Evolutionary conservation across 2,797 vertebrate genomes (phyloP), one percentile per base, ranked within the genome.

Genomic region (Oreortyx pictus): DNA sequence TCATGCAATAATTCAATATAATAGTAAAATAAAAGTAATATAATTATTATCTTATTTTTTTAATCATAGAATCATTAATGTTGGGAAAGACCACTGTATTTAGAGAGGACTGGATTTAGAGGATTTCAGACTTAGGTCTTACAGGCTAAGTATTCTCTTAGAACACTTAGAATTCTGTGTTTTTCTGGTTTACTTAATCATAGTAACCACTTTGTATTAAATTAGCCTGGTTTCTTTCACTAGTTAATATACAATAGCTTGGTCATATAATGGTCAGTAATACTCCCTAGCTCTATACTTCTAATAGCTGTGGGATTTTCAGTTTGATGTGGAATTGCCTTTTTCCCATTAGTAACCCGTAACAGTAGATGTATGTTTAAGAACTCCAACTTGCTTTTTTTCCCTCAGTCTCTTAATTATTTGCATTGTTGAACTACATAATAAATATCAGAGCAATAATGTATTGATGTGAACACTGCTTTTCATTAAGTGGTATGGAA

Each of bases 401-500:
- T 23, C 6, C 7, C 29, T 85, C 24, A 37, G 35, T 39, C 54
- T 72, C 41, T 87, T 82, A 64, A 88, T 88, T 85, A 93, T 82
- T 89, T 92, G 79, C 75, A 59, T 85, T 95, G 83, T 18, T 94
- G 67, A 89, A 52, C 68, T 79, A 79, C 33, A 49, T 88, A 89
- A 89, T 93, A 83, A 93, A 85, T 89, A 93, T 73, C 33, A 79
- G 72, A 79, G 41, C 31, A 59, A 72, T 52, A 82, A 73, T 70
- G 37, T 35, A 65, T 94, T 88, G 50, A 75, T 77, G 54, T 56
- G 46, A 91, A 76, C 14, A 15, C 60, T 67, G 37, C 35, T 91
- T 90, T 95, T 93, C 73, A 65, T 89, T 91, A 87, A 82, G 41
- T 14, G 71, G 85, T 80, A 88, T 79, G 37, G 82, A 93, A 75